These are phyloP conservation scores for Furcula furcula DNA, from an alignment of 2,888 invertebrate species.

Conservation along the genomic window DNA sequence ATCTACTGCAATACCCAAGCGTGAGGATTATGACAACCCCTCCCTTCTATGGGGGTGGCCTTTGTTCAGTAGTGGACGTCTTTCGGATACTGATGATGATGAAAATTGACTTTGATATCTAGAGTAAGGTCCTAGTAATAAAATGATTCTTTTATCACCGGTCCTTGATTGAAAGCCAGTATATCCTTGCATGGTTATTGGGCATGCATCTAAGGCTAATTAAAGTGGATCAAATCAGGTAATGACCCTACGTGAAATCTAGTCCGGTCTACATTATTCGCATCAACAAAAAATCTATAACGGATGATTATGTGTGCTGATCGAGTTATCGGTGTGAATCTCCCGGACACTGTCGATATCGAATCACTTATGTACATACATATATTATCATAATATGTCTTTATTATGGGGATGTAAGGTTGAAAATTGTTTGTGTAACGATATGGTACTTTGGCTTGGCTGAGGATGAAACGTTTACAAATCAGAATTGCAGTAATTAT, in stretches of 20 bases:
- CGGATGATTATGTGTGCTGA: constrained; percentile 55
- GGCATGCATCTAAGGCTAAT: too few relatives aligned
- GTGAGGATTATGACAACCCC: too few relatives aligned
- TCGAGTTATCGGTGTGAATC: constrained; percentile 70
- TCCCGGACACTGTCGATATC: constrained; percentile 60
- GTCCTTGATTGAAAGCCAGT: too few relatives aligned
- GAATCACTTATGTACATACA: constrained; percentile 5
- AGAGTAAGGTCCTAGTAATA: too few relatives aligned
- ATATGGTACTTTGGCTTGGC: constrained; percentile 12
- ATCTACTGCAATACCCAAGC: too few relatives aligned
- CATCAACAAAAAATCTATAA: constrained; percentile 30
- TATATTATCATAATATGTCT: constrained; percentile 10
- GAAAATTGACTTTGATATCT: too few relatives aligned
- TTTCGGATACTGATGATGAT: too few relatives aligned
- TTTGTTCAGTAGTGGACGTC: too few relatives aligned
- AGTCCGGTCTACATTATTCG: constrained; percentile 13
- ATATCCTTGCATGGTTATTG: too few relatives aligned
- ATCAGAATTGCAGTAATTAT: constrained; percentile 56
- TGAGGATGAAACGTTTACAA: constrained; percentile 50
- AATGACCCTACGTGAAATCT: constrained; percentile 10
- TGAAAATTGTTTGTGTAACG: constrained; percentile 11
- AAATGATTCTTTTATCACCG: too few relatives aligned
- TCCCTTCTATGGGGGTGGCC: too few relatives aligned
- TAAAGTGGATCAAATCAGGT: too few relatives aligned
- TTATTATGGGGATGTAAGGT: constrained; percentile 19